Evolutionary conservation across 2,888 invertebrate species (phyloP).

Genomic region (Troides helena): DNA sequence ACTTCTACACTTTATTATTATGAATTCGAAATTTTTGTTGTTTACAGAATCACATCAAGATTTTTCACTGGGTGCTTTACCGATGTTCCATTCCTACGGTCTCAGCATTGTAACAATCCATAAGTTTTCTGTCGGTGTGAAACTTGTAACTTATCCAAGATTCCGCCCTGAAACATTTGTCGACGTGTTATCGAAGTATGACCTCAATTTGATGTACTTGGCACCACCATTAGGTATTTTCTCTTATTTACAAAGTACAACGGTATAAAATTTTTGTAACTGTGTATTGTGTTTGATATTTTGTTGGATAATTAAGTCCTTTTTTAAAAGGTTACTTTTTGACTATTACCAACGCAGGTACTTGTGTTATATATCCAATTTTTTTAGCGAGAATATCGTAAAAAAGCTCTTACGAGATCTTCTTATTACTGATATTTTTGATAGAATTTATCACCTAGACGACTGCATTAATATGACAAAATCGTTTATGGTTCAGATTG

Average conservation of each 20-base stretch:
- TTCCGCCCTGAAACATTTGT: slow-evolving; percentile 84
- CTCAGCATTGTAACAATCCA: slow-evolving; percentile 79
- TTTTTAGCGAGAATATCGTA: background rate
- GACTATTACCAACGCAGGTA: background rate
- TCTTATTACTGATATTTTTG: slow-evolving; percentile 5
- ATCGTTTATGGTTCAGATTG: background rate
- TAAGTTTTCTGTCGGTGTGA: slow-evolving; percentile 80
- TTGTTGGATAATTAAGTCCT: background rate
- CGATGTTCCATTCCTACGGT: slow-evolving; percentile 90
- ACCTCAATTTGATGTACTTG: slow-evolving; percentile 81
- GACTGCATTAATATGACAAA: background rate
- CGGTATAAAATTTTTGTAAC: too few species aligned
- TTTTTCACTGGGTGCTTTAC: slow-evolving; percentile 82
- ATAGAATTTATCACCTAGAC: slow-evolving; percentile 3
- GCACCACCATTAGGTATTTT: slow-evolving; percentile 88
- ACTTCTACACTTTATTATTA: background rate
- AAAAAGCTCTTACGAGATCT: slow-evolving; percentile 2
- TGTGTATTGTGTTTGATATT: background rate
- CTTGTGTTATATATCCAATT: background rate
- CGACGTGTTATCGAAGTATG: slow-evolving; percentile 62
- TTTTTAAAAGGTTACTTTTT: too few species aligned
- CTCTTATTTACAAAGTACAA: background rate
- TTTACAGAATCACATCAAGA: slow-evolving; percentile 77
- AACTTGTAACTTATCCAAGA: slow-evolving; percentile 83
- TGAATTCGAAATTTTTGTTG: background rate